These are phyloP conservation scores for Cepaea hortensis DNA, from an alignment of 2,888 invertebrate genomes.

Conservation along the genomic window DNA sequence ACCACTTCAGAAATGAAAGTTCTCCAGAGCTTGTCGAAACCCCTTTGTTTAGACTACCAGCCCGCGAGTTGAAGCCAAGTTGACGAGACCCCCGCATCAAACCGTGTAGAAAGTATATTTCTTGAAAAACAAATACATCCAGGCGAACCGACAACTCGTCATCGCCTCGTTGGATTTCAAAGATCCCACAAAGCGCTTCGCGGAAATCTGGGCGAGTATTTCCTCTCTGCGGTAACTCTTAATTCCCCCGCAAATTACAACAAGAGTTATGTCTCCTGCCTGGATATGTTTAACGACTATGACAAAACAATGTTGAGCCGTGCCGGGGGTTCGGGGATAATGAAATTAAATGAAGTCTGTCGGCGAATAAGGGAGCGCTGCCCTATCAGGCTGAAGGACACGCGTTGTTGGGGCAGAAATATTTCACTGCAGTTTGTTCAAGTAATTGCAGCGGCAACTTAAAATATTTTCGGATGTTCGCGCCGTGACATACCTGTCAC, in stretches of 20 bases:
- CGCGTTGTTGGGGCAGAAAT: neutral
- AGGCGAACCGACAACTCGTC: neutral
- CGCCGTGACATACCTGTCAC: no score
- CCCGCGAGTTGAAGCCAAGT: no score
- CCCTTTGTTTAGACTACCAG: neutral
- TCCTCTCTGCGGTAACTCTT: no score
- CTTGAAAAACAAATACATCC: neutral
- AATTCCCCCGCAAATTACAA: neutral
- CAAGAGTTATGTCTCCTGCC: neutral
- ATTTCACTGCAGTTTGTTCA: neutral
- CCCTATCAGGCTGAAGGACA: neutral
- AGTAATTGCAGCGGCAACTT: no score
- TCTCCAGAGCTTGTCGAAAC: neutral
- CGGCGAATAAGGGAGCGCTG: neutral
- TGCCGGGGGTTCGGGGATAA: neutral
- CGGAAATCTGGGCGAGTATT: neutral
- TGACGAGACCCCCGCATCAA: no score
- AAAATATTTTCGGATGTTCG: no score
- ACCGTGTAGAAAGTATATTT: no score
- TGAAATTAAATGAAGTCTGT: conserved; percentile 8
- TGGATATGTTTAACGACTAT: neutral
- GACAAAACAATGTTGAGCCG: neutral
- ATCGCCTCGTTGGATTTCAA: neutral
- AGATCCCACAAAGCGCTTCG: neutral
- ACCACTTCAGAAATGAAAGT: neutral